A percentile compares a stretch with the other conserved stretches of the same genome.
These are phyloP conservation scores for Myripristis murdjan DNA, from an alignment of 2,797 vertebrate species.

Conservation along the genomic window DNA sequence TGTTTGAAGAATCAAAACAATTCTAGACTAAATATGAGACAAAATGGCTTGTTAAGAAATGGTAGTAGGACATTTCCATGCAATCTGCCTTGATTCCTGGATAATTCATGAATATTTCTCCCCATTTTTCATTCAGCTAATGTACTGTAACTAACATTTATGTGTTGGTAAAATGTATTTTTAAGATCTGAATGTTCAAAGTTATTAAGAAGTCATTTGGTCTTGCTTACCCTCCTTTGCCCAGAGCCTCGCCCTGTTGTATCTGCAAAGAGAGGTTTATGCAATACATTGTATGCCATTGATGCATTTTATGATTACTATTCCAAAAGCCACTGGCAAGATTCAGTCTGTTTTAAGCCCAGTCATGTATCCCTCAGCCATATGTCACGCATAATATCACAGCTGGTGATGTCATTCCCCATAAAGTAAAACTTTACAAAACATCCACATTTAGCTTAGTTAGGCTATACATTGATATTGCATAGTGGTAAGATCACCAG, in stretches of 20 bases:
- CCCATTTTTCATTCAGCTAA: too few species aligned
- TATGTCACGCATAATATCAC: conserved; percentile 16
- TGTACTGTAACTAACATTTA: too few species aligned
- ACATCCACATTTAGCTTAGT: conserved; percentile 23
- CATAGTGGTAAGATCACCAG: conserved; percentile 5
- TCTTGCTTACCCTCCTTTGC: conserved; percentile 5
- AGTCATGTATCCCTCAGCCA: background rate
- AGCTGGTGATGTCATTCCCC: background rate
- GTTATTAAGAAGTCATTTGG: background rate
- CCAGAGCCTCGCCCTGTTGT: background rate
- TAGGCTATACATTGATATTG: conserved; percentile 7
- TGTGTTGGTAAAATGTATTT: too few species aligned
- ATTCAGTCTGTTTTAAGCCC: conserved; percentile 4
- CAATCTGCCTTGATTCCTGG: too few species aligned
- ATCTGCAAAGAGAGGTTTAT: conserved; percentile 4
- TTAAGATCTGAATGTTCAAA: too few species aligned
- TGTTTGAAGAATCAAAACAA: too few species aligned
- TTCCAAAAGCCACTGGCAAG: too few species aligned
- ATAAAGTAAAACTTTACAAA: conserved; percentile 8
- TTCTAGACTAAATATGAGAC: too few species aligned
- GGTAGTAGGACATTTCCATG: too few species aligned
- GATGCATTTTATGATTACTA: conserved; percentile 1
- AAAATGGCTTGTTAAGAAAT: too few species aligned
- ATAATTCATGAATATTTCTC: too few species aligned
- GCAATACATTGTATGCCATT: background rate